Base-by-base conservation (phyloP, 2,797 vertebrate species). In the Ambastaia sidthimunki region DNA sequence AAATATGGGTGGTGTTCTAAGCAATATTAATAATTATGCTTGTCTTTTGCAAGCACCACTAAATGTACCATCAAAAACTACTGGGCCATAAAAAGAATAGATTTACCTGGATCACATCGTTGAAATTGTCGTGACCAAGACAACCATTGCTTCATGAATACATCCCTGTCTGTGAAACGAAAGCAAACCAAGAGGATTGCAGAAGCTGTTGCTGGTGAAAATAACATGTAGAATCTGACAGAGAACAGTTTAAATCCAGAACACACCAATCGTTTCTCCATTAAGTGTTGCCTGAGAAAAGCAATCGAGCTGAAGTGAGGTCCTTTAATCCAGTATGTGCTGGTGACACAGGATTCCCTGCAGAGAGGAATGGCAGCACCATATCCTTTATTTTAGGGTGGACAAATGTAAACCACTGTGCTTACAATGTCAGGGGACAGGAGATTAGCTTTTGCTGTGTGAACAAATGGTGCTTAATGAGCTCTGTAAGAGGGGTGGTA, bases 141-240 rank as follows among this genome's bases (percentile, higher is more conserved):
- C 97, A 99, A 73, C 98, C 98, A 0, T 97, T 99, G 90, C 98
- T 98, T 79, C 98, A 99, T 98, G 88, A 99, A 95, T 84, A 99
- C 99, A 52, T 98, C 98, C 78, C 98, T 92, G 92, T 99, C 98
- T 99, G 91, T 28, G 67, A 44, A 55, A 47, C 1, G 1, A 66
- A 66, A 63, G n/a, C 55, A 71, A 69, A 72, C 66, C 25, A 23
- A 67, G 34, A 60, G 54, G 12, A 76, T 60, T 31, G 44, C 6
- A 31, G 67, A 19, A 16, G 18, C 74, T 67, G 25, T 4, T 41
- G 66, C 60, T 44, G 50, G 21, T 68, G 4, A 59, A 19, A 25
- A 57, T 19, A 4, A 15, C 19, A 25, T 54, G 23, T 23, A 37
- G 34, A 37, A 37, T 37, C 34, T 37, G 34, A 71, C 11, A 48